These are phyloP conservation scores for Kryptolebias marmoratus DNA, from an alignment of 2,113 vertebrate genomes.

Conservation along the genomic window DNA sequence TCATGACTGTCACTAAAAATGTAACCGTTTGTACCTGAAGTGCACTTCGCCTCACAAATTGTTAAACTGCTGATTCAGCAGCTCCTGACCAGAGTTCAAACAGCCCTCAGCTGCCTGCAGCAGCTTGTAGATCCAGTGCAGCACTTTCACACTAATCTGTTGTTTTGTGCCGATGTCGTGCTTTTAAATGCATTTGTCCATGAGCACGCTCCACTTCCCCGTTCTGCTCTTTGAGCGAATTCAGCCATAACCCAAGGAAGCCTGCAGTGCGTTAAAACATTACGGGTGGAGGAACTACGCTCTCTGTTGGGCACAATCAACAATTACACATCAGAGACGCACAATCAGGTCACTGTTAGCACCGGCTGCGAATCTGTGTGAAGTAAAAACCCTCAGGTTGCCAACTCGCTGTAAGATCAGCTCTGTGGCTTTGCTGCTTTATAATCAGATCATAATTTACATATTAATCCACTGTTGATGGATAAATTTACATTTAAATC, in stretches of 20 bases:
- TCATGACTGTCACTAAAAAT: not conserved
- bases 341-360: not conserved
- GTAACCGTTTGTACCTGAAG: not conserved
- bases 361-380: too few species aligned
- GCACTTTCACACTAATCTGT: conserved; percentile 31
- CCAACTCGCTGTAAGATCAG: too few species aligned
- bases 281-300: conserved; percentile 36
- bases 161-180: conserved; percentile 32
- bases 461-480: too few species aligned
- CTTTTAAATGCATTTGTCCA: conserved; percentile 23
- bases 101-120: conserved; percentile 20
- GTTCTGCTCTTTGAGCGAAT: conserved; percentile 25
- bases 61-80: conserved; percentile 26
- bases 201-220: conserved; percentile 24
- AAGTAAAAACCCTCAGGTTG: too few species aligned
- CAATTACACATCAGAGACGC: conserved; percentile 13
- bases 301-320: conserved; percentile 52
- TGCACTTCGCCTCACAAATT: conserved; percentile 25
- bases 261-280: conserved; percentile 22
- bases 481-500: too few species aligned
- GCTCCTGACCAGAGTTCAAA: not conserved
- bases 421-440: too few species aligned
- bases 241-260: not conserved
- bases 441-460: too few species aligned
- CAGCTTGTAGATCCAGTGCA: conserved; percentile 30